A percentile compares a stretch with the other conserved stretches of the same genome.
phyloP scores from a whole-genome alignment of 2,888 invertebrate genomes.

The Drosophila birchii region DNA sequence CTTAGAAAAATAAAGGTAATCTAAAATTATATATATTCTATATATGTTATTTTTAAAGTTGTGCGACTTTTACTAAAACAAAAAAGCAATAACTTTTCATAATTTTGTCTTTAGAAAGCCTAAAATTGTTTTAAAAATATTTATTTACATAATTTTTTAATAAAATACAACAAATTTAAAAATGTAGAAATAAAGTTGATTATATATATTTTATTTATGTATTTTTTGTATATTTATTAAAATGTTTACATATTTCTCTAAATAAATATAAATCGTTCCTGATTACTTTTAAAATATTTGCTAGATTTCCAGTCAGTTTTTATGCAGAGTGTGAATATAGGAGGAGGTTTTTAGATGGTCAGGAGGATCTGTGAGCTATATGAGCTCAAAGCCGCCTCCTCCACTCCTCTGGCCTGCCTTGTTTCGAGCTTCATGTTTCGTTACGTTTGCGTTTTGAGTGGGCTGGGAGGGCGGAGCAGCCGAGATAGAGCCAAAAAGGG shows the following conservation, averaged over 20 bases:
- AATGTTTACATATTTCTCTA: not conserved
- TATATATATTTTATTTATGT: too few species aligned
- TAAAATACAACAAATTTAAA: not conserved
- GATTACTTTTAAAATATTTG: not conserved
- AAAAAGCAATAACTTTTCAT: fast-evolving
- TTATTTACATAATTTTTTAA: not conserved
- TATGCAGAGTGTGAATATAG: not conserved
- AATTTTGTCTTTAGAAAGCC: not conserved
- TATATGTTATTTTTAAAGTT: not conserved
- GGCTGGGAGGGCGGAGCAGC: slow-evolving; percentile 39
- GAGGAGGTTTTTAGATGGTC: slow-evolving; percentile 22
- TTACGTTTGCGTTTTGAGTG: slow-evolving; percentile 74
- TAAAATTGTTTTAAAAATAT: not conserved
- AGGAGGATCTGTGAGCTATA: slow-evolving; percentile 35
- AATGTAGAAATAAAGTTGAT: too few species aligned
- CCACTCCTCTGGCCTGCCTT: slow-evolving; percentile 15
- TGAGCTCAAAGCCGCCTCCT: slow-evolving; percentile 22
- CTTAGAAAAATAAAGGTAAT: not conserved
- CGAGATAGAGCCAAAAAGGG: not conserved
- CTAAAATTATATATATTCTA: not conserved
- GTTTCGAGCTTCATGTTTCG: slow-evolving; percentile 73
- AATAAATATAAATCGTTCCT: not conserved
- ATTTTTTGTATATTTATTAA: too few species aligned
- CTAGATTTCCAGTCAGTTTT: not conserved
- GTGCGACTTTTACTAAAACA: fast-evolving